Conservation (phyloP, 2,888 invertebrate species). For the Pecten maximus region DNA sequence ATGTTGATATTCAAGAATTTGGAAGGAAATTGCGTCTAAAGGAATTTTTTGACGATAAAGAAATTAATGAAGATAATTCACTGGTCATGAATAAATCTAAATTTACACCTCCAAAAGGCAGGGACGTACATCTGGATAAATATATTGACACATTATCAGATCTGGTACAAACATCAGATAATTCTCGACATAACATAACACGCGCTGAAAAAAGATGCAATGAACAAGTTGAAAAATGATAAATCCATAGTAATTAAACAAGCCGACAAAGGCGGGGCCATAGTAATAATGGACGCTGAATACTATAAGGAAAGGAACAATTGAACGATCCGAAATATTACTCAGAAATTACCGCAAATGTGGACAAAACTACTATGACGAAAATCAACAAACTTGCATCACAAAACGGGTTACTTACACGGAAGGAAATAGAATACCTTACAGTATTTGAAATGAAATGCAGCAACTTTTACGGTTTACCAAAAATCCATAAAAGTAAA, state of each 20-base stretch:
- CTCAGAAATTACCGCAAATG: constrained; percentile 36
- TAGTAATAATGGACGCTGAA: constrained; percentile 50
- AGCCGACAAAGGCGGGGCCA: constrained; percentile 51
- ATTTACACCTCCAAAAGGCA: too few relatives aligned
- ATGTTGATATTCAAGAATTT: not conserved
- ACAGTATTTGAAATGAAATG: constrained; percentile 43
- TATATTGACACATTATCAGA: too few relatives aligned
- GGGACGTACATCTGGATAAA: too few relatives aligned
- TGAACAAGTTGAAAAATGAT: constrained; percentile 36
- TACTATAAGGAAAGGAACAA: constrained; percentile 50
- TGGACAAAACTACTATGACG: constrained; percentile 38
- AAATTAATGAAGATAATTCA: not conserved
- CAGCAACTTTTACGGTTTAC: too few relatives aligned
- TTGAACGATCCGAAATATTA: constrained; percentile 45
- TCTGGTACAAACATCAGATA: too few relatives aligned
- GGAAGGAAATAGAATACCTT: constrained; percentile 44
- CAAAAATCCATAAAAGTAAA: constrained; percentile 49
- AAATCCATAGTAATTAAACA: constrained; percentile 45
- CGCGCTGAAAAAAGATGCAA: not conserved
- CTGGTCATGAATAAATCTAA: not conserved
- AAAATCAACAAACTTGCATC: constrained; percentile 35
- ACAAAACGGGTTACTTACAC: too few relatives aligned
- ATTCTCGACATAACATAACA: too few relatives aligned
- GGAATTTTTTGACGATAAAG: not conserved
- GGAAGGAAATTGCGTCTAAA: not conserved